These are phyloP conservation scores for Phyllopteryx taeniolatus DNA, from an alignment of 2,113 vertebrate species.

Conservation along the genomic window DNA sequence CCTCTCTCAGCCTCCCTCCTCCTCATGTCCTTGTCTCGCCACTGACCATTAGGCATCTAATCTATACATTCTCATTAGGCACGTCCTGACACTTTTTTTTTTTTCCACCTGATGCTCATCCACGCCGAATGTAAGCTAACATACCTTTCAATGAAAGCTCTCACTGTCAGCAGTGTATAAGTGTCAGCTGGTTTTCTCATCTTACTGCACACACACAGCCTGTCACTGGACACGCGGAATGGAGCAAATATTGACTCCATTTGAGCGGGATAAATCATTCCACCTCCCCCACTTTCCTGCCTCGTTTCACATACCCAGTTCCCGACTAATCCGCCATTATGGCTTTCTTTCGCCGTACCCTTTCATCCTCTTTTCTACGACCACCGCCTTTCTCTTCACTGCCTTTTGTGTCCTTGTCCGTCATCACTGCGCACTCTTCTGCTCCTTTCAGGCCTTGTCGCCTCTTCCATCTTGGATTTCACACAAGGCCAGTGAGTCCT, in stretches of 20 bases:
- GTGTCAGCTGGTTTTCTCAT: slow-evolving; percentile 28
- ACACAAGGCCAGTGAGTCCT: not conserved
- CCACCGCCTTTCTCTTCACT: slow-evolving; percentile 47
- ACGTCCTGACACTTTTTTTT: not conserved
- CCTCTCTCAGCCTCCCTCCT: slow-evolving; percentile 25
- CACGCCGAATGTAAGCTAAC: not conserved
- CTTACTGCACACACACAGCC: slow-evolving; percentile 26
- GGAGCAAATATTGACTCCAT: slow-evolving; percentile 75
- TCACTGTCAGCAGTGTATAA: slow-evolving; percentile 18
- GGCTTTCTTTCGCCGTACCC: slow-evolving; percentile 53
- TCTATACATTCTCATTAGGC: slow-evolving; percentile 34
- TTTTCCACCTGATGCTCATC: not conserved
- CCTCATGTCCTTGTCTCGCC: slow-evolving; percentile 26
- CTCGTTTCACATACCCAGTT: slow-evolving; percentile 38
- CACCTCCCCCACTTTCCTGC: slow-evolving; percentile 25
- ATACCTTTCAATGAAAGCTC: not conserved
- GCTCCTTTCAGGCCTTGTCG: slow-evolving; percentile 38
- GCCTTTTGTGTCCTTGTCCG: slow-evolving; percentile 50
- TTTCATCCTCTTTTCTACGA: slow-evolving; percentile 56
- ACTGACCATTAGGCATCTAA: slow-evolving; percentile 7
- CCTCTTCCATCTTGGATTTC: slow-evolving; percentile 18
- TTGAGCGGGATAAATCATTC: slow-evolving; percentile 56
- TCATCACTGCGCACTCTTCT: slow-evolving; percentile 23
- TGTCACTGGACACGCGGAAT: slow-evolving; percentile 56
- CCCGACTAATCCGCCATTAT: slow-evolving; percentile 54